Conservation (phyloP, 1,140 invertebrate species). For the Solenopsis fugax region DNA sequence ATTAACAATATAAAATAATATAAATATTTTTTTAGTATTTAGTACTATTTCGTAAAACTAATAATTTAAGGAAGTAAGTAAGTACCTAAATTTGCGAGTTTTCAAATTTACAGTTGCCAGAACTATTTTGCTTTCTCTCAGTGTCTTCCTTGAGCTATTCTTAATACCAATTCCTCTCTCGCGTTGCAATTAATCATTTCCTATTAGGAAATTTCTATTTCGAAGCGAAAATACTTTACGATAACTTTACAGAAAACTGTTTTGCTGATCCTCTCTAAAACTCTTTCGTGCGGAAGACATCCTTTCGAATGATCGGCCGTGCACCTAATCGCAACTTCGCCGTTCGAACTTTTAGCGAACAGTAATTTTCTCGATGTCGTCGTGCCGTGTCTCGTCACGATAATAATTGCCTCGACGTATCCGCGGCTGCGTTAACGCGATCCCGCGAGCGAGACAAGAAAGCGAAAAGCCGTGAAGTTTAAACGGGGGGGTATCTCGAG, state of each 20-base stretch:
- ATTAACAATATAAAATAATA: too few relatives aligned
- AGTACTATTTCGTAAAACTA: too few relatives aligned
- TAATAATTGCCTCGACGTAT: slow-evolving; percentile 11
- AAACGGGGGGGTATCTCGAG: neutral
- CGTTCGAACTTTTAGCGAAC: neutral
- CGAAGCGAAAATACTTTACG: neutral
- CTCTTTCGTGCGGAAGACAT: neutral
- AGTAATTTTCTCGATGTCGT: neutral
- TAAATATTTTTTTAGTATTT: too few relatives aligned
- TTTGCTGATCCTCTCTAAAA: neutral
- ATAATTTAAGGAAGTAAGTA: too few relatives aligned
- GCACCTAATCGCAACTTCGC: neutral
- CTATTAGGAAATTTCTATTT: neutral
- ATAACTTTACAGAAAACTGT: slow-evolving; percentile 13
- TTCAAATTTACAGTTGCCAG: too few relatives aligned
- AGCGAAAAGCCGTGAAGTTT: neutral
- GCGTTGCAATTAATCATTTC: slow-evolving; percentile 8
- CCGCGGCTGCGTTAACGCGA: neutral
- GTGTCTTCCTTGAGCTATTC: neutral
- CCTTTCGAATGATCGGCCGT: neutral
- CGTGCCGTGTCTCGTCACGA: neutral
- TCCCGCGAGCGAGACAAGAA: too few relatives aligned
- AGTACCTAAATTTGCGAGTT: too few relatives aligned
- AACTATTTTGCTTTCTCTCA: too few relatives aligned
- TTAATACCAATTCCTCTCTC: neutral